phyloP scores from a whole-genome alignment of 2,113 vertebrate species.

The Serinus canaria region DNA sequence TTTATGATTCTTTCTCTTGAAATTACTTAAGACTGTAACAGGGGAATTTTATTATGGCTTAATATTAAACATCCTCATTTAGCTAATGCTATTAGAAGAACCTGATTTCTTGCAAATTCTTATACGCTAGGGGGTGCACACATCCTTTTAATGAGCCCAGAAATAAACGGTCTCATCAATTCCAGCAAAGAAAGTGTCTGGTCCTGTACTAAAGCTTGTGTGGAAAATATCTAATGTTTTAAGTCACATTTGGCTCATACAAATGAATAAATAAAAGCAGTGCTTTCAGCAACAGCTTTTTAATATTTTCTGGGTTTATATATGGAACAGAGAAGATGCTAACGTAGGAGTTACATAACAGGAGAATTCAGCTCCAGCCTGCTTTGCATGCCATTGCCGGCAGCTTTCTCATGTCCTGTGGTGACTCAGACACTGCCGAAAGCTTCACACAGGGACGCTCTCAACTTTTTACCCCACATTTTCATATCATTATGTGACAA shows the following conservation, averaged over 20 bases:
- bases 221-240: not conserved
- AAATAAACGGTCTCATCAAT: not conserved
- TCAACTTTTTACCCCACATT: slow-evolving; percentile 40
- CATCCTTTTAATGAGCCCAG: slow-evolving; percentile 26
- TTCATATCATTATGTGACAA: not conserved
- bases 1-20: not conserved
- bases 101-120: not conserved
- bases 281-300: slow-evolving; percentile 14
- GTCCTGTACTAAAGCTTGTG: not conserved
- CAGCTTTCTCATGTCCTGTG: not conserved
- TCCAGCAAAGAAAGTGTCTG: not conserved
- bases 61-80: not conserved
- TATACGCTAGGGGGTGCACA: slow-evolving; percentile 68
- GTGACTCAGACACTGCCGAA: slow-evolving; percentile 35
- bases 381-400: not conserved
- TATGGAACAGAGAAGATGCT: not conserved
- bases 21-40: not conserved
- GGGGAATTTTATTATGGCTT: not conserved
- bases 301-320: slow-evolving; percentile 21
- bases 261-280: not conserved
- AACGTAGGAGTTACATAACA: not conserved
- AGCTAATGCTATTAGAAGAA: not conserved
- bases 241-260: not conserved
- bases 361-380: not conserved
- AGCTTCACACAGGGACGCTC: not conserved